phyloP scores from a whole-genome alignment of 53 echinoderm and acorn worm genomes.

The Paracentrotus lividus region DNA sequence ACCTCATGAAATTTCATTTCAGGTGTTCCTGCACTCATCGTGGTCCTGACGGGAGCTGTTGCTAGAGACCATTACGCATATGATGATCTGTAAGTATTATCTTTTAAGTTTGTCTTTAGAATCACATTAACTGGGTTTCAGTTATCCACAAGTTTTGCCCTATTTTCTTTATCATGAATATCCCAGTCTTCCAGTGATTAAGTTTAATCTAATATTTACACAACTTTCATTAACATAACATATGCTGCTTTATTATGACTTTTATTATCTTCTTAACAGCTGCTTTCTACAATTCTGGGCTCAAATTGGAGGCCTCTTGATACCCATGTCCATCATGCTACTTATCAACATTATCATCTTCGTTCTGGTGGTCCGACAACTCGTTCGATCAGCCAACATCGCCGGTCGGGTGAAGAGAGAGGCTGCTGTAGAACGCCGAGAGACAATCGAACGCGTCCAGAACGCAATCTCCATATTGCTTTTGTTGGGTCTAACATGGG shows the following conservation, averaged over 20 bases:
- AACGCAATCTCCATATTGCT: conserved; percentile 73
- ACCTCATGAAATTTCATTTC: background rate
- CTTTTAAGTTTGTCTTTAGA: background rate
- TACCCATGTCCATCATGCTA: too few species aligned
- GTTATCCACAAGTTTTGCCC: too few species aligned
- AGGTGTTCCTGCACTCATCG: conserved; percentile 35
- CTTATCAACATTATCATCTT: conserved; percentile 78
- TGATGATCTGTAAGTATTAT: conserved; percentile 30
- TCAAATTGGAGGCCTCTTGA: conserved; percentile 54
- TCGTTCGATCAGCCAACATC: conserved; percentile 17
- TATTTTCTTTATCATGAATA: background rate
- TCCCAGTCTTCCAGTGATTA: too few species aligned
- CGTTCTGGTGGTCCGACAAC: conserved; percentile 71
- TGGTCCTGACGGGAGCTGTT: conserved; percentile 31
- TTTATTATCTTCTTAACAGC: background rate
- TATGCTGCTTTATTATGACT: background rate
- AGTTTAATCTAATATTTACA: too few species aligned
- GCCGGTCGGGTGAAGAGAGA: background rate
- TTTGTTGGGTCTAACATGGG: conserved; percentile 79
- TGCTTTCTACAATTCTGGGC: conserved; percentile 47
- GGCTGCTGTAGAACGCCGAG: conserved; percentile 35
- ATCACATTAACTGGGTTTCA: background rate
- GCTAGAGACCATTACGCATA: conserved; percentile 14
- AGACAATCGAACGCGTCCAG: conserved; percentile 70
- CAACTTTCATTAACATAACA: background rate